Percentiles rank a stretch among this genome's conserved stretches.
Evolutionary conservation across 2,888 invertebrate species (phyloP).

Genomic region (Sarcophaga caerulescens): DNA sequence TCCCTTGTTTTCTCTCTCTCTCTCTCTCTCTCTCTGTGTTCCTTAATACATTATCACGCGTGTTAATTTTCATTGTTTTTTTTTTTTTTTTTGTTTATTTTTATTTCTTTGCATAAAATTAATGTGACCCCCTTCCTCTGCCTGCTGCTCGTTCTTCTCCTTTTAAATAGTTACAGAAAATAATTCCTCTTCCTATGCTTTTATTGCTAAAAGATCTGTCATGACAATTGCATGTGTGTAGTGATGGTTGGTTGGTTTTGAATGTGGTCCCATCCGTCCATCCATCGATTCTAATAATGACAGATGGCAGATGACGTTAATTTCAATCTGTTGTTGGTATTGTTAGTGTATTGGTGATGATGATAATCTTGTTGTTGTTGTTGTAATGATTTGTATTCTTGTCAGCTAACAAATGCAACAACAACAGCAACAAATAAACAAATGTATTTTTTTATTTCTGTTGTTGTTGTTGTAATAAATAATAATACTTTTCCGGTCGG

Average conservation of each 20-base stretch:
- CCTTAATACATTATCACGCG: too few species aligned
- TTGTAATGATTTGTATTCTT: conserved; percentile 1
- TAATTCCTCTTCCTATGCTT: too few species aligned
- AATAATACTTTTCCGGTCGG: conserved; percentile 64
- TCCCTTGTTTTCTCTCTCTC: too few species aligned
- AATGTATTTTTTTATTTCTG: not conserved
- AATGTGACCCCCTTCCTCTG: too few species aligned
- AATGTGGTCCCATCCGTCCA: too few species aligned
- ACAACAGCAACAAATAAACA: not conserved
- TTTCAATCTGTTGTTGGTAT: not conserved
- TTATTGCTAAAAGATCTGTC: not conserved
- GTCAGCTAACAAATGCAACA: not conserved
- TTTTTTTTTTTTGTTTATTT: too few species aligned
- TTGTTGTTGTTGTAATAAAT: conserved; percentile 41
- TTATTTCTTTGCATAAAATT: too few species aligned
- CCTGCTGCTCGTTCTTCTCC: too few species aligned
- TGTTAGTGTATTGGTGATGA: not conserved
- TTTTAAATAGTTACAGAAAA: too few species aligned
- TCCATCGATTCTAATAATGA: too few species aligned
- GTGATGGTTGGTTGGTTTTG: not conserved
- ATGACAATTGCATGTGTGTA: not conserved
- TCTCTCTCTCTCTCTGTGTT: too few species aligned
- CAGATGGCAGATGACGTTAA: not conserved
- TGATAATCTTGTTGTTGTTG: not conserved
- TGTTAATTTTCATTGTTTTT: too few species aligned